Conservation (phyloP, 2,113 vertebrate genomes). For the Podarcis raffonei region DNA sequence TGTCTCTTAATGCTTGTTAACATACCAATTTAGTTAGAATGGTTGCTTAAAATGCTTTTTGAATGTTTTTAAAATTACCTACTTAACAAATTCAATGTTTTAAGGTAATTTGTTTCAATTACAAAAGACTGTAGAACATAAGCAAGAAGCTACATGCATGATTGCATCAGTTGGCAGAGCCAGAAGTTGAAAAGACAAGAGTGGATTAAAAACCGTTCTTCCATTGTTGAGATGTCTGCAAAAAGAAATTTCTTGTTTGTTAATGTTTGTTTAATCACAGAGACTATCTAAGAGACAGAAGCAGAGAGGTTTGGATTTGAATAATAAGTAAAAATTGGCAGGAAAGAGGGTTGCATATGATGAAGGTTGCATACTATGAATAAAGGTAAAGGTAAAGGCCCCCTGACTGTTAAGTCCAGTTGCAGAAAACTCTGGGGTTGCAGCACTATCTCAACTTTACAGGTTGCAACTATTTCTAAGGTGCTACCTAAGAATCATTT, state of each 20-base stretch:
- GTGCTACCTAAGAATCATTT: not conserved
- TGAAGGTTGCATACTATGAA: not conserved
- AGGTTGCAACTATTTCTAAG: not conserved
- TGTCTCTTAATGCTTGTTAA: not conserved
- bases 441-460: no score
- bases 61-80: not conserved
- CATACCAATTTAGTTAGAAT: not conserved
- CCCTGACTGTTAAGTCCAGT: no score
- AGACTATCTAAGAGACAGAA: not conserved
- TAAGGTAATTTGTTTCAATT: not conserved
- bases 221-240: not conserved
- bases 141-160: not conserved
- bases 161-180: not conserved
- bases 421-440: no score
- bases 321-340: not conserved
- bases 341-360: not conserved
- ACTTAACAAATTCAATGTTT: not conserved
- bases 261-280: not conserved
- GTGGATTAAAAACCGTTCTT: not conserved
- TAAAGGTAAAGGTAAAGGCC: not conserved
- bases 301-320: not conserved
- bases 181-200: not conserved
- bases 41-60: not conserved
- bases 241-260: not conserved
- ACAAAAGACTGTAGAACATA: not conserved